Evolutionary conservation across 2,113 vertebrate genomes (phyloP), one percentile per base, ranked within the genome.

Genomic region (Phrynosoma blainvillii): DNA sequence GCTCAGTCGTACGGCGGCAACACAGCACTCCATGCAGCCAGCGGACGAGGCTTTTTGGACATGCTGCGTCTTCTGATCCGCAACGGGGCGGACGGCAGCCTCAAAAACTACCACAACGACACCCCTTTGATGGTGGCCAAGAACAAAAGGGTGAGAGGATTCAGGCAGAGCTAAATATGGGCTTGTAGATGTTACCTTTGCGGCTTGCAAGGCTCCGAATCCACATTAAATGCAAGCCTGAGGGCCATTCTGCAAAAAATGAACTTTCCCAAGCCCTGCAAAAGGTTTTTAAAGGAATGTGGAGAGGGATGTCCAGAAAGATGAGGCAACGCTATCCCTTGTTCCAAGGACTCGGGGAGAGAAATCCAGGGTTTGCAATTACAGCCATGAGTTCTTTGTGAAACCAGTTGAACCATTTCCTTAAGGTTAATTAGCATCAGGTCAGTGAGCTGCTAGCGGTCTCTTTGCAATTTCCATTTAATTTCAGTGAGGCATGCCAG

Each of bases 31-130:
- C 98, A 98, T 87, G 96, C 96, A 0, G 98, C 98, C 6, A 97
- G 98, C 2, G 98, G 98, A 25, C 96, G 98, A 32, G 98, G 98
- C 16, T 97, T 98, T 71, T 93, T 97, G 79, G 98, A 98, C 54
- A 97, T 97, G 0, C 96, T 97, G 80, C 92, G 98, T 9, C 92
- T 97, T 12, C 95, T 98, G 89, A 95, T 98, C 70, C 97, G 97
- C 84, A 98, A 96, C 18, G 98, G 98, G 27, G 98, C 98, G 0
- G 98, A 98, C 94, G 97, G 97, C 79, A 97, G 97, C 90, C 94
- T 98, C 85, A 98, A 98, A 95, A 98, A 98, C 94, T 98, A 98
- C 74, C 98, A 98, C 94, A 98, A 98, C 0, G 98, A 98, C 95
- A 98, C 98, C 0, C 97, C 98, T 0, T 95, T 98, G 80, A 98